Percentiles rank a stretch among this genome's conserved stretches.
Conservation (phyloP, 2,888 invertebrate genomes). For the Sminthurinus aureus region DNA sequence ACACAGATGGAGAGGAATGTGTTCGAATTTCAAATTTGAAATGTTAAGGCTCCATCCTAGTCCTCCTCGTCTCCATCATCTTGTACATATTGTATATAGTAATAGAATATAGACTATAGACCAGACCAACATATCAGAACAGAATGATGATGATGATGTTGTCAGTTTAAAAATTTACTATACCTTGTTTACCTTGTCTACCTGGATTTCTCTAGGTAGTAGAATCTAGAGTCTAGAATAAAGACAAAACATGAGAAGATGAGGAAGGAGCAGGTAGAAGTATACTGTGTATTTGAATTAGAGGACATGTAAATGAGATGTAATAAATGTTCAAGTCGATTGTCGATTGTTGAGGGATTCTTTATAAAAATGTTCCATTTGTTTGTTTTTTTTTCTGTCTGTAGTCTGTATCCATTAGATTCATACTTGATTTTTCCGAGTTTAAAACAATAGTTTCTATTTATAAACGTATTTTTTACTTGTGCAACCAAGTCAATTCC, state of each 20-base stretch:
- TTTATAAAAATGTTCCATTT: conserved; percentile 20
- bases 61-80: no score
- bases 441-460: no score
- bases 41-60: conserved; percentile 11
- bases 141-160: conserved; percentile 32
- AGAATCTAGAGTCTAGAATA: neutral
- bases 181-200: conserved; percentile 21
- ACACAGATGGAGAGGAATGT: conserved; percentile 42
- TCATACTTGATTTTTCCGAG: no score
- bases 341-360: conserved; percentile 27
- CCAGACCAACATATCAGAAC: no score
- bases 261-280: neutral
- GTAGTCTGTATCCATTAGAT: no score
- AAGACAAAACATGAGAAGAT: neutral
- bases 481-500: no score
- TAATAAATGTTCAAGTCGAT: conserved; percentile 36
- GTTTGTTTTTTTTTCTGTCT: neutral
- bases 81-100: no score
- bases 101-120: no score
- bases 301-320: conserved; percentile 33
- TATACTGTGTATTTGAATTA: neutral
- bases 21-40: conserved; percentile 41
- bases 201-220: neutral
- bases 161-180: conserved; percentile 39
- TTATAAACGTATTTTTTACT: no score